Evolutionary conservation across 2,888 invertebrate genomes (phyloP).

Genomic region (Gandaritis pyraliata): DNA sequence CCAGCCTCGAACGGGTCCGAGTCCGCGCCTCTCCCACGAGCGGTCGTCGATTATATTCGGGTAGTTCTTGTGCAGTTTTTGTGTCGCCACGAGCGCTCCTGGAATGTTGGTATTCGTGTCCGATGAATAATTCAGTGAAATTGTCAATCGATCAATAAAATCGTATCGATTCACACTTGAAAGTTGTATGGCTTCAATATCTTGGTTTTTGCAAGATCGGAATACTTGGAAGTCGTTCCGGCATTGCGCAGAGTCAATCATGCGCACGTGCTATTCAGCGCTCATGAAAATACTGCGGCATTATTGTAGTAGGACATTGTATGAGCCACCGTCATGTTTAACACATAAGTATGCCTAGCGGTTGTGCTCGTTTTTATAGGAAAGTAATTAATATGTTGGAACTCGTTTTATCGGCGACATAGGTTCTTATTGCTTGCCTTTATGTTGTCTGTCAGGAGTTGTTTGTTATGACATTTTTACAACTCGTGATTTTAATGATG

Average conservation of each 20-base stretch:
- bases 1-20: constrained; percentile 63
- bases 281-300: constrained; percentile 66
- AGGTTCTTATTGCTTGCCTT: constrained; percentile 49
- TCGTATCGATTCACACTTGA: constrained; percentile 83
- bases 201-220: constrained; percentile 74
- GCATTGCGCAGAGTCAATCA: constrained; percentile 73
- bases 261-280: constrained; percentile 63
- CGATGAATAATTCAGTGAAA: constrained; percentile 80
- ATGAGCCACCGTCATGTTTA: constrained; percentile 46
- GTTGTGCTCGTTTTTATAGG: constrained; percentile 62
- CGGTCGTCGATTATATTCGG: constrained; percentile 65
- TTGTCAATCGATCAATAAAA: constrained; percentile 83
- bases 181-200: constrained; percentile 76
- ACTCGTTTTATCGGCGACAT: constrained; percentile 48
- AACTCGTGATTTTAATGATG: constrained; percentile 17
- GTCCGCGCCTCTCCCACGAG: constrained; percentile 74
- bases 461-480: constrained; percentile 45
- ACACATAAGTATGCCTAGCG: constrained; percentile 49
- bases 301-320: constrained; percentile 62
- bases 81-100: constrained; percentile 67
- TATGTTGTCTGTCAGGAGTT: constrained; percentile 48
- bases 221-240: constrained; percentile 78
- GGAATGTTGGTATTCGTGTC: constrained; percentile 80
- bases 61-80: constrained; percentile 68
- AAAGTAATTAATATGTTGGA: constrained; percentile 55